Evolutionary conservation across 2,888 invertebrate species (phyloP).

Genomic region (Eledona agricola): DNA sequence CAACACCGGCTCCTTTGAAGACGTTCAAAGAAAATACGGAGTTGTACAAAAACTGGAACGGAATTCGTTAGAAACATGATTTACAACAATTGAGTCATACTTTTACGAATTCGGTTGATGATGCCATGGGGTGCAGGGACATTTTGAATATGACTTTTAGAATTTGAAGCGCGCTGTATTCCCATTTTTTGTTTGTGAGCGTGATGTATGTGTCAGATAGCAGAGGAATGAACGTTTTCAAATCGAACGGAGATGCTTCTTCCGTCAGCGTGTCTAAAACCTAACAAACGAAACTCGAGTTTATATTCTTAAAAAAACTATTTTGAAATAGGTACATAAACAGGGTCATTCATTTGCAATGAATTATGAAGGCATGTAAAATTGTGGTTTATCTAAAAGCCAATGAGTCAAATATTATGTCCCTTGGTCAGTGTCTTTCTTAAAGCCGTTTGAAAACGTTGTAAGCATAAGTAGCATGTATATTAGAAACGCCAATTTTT

Average conservation of each 20-base stretch:
- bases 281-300: slow-evolving; percentile 4
- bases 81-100: slow-evolving; percentile 18
- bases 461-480: no score
- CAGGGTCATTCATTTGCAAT: no score
- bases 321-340: background rate
- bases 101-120: slow-evolving; percentile 35
- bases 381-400: no score
- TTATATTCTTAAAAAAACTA: no score
- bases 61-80: background rate
- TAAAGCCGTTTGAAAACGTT: no score
- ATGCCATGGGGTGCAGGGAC: slow-evolving; percentile 37
- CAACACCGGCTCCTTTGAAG: slow-evolving; percentile 19
- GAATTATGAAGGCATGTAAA: no score
- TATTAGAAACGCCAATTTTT: no score
- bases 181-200: slow-evolving; percentile 5
- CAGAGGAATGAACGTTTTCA: slow-evolving; percentile 27
- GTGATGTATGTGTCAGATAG: slow-evolving; percentile 25
- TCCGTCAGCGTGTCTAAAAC: slow-evolving; percentile 25
- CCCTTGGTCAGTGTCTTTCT: no score
- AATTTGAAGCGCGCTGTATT: slow-evolving; percentile 16
- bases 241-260: slow-evolving; percentile 28
- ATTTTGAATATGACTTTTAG: slow-evolving; percentile 36
- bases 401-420: no score
- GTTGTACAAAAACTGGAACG: slow-evolving; percentile 26
- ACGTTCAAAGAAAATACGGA: slow-evolving; percentile 26